Conservation (phyloP, 2,797 vertebrate species). For the Capromys pilorides region DNA sequence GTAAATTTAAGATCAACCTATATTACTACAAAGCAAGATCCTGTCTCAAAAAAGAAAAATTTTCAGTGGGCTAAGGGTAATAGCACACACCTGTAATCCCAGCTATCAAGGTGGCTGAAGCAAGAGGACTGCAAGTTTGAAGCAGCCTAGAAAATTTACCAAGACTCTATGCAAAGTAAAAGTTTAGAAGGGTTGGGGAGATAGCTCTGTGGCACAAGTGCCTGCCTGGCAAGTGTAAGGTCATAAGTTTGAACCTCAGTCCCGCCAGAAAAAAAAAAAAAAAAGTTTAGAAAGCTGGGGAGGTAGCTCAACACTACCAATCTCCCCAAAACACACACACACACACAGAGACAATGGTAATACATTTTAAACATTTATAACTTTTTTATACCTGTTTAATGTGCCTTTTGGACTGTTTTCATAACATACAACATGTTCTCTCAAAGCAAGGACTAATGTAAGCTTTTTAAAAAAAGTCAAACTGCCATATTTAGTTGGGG, state of each 20-base stretch:
- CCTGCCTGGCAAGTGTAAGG: too few relatives aligned
- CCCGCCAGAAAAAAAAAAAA: too few relatives aligned
- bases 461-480: neutral
- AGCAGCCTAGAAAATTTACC: neutral
- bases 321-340: neutral
- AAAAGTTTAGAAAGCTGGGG: neutral
- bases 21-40: neutral
- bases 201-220: too few relatives aligned
- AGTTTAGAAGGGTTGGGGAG: too few relatives aligned
- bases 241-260: too few relatives aligned
- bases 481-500: neutral
- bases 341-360: neutral
- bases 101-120: neutral
- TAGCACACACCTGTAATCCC: neutral
- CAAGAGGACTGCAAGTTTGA: neutral
- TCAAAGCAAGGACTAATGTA: conserved; percentile 9
- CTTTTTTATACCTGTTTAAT: neutral
- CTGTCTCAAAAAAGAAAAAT: neutral
- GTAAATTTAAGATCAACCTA: neutral
- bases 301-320: neutral
- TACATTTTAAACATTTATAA: conserved; percentile 39
- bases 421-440: conserved; percentile 15
- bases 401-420: neutral
- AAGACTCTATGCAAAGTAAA: neutral
- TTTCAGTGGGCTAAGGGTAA: neutral